Percentiles rank a stretch among this genome's conserved stretches.
Conservation (phyloP, 1,140 invertebrate genomes). For the Zaprionus davidi region DNA sequence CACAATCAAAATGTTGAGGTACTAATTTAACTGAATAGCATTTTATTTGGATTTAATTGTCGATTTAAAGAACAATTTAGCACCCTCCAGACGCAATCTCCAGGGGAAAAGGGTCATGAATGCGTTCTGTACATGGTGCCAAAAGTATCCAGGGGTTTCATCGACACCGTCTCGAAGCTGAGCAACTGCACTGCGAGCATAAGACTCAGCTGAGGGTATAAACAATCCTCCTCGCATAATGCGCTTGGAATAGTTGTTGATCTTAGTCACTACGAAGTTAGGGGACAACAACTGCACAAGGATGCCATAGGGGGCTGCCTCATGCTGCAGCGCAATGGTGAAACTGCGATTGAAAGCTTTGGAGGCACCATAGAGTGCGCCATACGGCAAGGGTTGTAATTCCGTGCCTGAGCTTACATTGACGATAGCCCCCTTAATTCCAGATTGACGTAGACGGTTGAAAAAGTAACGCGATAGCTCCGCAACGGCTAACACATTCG, state of each 20-base stretch:
- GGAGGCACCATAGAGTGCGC: conserved; percentile 95
- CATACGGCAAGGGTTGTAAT: conserved; percentile 92
- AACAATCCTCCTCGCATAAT: conserved; percentile 90
- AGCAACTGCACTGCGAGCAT: conserved; percentile 90
- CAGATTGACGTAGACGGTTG: conserved; percentile 89
- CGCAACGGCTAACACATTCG: conserved; percentile 93
- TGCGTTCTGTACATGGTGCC: conserved; percentile 88
- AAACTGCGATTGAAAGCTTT: conserved; percentile 86
- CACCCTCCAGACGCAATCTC: conserved; percentile 34
- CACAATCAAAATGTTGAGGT: too few species aligned
- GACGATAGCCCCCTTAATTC: conserved; percentile 92
- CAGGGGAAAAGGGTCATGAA: conserved; percentile 24
- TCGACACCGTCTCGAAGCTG: conserved; percentile 91
- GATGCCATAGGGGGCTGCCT: conserved; percentile 90
- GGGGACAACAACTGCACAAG: conserved; percentile 94
- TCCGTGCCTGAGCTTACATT: conserved; percentile 95
- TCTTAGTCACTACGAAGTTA: conserved; percentile 94
- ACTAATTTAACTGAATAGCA: too few species aligned
- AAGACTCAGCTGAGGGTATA: conserved; percentile 91
- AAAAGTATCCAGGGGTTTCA: conserved; percentile 94
- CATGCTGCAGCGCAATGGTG: conserved; percentile 88
- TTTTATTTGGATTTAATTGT: conserved; percentile 29
- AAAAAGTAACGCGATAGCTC: conserved; percentile 92
- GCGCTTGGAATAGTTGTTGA: conserved; percentile 92
- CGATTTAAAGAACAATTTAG: conserved; percentile 32